Base-by-base conservation (phyloP, 2,888 invertebrate genomes). In the Schrankia costaestrigalis region DNA sequence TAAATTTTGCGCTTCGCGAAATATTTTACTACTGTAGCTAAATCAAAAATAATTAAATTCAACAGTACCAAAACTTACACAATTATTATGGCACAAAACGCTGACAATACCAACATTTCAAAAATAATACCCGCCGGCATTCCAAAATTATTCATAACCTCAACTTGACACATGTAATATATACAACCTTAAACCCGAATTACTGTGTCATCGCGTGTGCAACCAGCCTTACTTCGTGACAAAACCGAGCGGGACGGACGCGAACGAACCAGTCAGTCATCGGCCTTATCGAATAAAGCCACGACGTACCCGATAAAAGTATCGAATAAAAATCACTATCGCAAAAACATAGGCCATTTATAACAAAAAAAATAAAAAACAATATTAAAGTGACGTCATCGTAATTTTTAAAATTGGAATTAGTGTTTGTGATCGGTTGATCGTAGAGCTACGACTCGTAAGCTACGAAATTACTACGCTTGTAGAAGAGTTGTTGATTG, bases 181-280 rank as follows among this genome's bases (percentile, higher is more conserved):
- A 56, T 57, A 49, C 56, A 52, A 48, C 44, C 51, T 44, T 51
- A 54, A 52, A 46, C 42, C 40, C 38, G 44, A 47, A 32, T 51
- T 46, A 52, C 46, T 56, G 51, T 55, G 53, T 46, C 58, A 60
- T 71, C 64, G 66, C 69, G 56, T 74, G 70, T 79, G 63, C 41
- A 56, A 45, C 43, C 36, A 31, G 54, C 77, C 55, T 77, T 68
- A 64, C 54, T 44, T 49, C 48, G 66, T 56, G 74, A 78, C 80
- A 83, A 79, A 79, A 79, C 68, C 57, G 52, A 52, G 50, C 46
- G 66, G 56, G 40, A 48, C 44, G 44, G 51, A 58, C 55, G 46
- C 63, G 46, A 21, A 3, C n/a, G 21, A 21, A 21, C 43, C 55
- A 45, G 61, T 60, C 81, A 84, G 83, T 84, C 70, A 63, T 63